A percentile compares a stretch with the other conserved stretches of the same genome.
phyloP scores from a whole-genome alignment of 2,797 vertebrate species.

The Chiloscyllium punctatum region DNA sequence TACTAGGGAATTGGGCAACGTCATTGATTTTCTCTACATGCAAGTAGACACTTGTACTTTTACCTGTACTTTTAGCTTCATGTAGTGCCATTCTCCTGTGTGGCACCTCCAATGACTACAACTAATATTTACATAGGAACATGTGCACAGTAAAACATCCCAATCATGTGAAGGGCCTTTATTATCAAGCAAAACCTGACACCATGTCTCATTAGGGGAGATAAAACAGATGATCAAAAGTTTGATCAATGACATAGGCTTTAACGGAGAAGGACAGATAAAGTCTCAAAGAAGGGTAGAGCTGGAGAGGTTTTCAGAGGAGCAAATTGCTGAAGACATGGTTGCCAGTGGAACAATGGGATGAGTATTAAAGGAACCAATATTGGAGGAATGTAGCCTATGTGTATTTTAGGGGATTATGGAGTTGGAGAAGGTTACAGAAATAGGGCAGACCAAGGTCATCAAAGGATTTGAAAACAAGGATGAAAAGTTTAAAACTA shows the following conservation, averaged over 20 bases:
- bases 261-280: neutral
- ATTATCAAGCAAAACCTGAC: neutral
- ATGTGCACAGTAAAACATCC: neutral
- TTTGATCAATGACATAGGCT: too few species aligned
- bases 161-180: neutral
- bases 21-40: neutral
- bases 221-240: neutral
- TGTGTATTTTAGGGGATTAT: neutral
- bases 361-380: neutral
- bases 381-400: neutral
- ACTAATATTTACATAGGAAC: neutral
- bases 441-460: neutral
- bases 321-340: neutral
- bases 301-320: neutral
- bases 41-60: neutral
- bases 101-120: neutral
- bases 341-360: neutral
- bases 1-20: neutral
- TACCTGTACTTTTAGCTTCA: neutral
- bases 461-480: neutral
- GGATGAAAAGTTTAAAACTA: neutral
- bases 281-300: too few species aligned
- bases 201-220: neutral
- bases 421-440: neutral
- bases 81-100: neutral